Conservation (phyloP, 2,113 vertebrate genomes). For the Bubalus kerabau region DNA sequence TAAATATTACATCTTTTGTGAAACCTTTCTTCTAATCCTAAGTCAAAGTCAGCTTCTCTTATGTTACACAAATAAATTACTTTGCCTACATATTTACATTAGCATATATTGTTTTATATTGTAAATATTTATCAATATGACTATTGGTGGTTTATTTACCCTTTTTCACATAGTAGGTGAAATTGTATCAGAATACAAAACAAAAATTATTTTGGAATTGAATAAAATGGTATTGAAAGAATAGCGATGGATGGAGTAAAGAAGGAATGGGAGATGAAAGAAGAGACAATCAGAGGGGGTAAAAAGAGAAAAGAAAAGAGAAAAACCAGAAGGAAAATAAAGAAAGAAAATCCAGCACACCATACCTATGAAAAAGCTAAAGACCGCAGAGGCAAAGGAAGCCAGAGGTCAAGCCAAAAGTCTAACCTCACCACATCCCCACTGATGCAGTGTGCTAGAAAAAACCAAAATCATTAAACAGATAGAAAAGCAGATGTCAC, state of each 20-base stretch:
- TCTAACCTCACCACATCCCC: not conserved
- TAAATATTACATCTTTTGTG: not conserved
- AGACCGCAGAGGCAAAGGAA: not conserved
- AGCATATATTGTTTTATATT: not conserved
- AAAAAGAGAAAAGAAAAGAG: not conserved
- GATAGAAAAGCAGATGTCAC: not conserved
- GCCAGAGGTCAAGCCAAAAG: not conserved
- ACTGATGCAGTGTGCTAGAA: not conserved
- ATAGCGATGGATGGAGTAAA: not conserved
- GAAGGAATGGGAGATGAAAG: not conserved
- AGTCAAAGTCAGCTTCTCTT: not conserved
- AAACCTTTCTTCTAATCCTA: not conserved
- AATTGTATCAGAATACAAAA: not conserved
- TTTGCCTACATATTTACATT: not conserved
- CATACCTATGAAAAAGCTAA: not conserved
- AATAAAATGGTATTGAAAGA: not conserved
- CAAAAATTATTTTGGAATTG: not conserved
- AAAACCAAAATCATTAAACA: not conserved
- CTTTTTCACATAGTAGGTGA: not conserved
- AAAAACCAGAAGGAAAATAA: not conserved
- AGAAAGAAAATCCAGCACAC: not conserved
- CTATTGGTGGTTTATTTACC: not conserved
- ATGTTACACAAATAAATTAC: not conserved
- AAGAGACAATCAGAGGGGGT: conserved; percentile 7
- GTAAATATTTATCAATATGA: not conserved